Evolutionary conservation across 2,113 vertebrate genomes (phyloP).

Genomic region (Gila orcuttii): DNA sequence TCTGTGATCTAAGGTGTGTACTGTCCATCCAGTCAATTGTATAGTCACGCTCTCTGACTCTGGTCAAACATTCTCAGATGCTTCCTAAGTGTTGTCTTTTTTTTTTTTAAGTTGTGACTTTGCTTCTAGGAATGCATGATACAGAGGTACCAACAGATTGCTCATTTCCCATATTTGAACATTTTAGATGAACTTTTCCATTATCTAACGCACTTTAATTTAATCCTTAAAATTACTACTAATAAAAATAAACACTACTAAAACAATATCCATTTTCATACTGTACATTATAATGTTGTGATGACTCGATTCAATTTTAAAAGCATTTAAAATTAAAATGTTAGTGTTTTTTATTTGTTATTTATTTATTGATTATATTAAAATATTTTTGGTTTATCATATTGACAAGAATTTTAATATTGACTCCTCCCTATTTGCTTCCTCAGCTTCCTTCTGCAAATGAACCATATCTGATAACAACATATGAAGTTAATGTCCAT

Average conservation of each 20-base stretch:
- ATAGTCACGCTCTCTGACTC: conserved; percentile 9
- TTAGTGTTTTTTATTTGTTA: background rate
- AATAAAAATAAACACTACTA: background rate
- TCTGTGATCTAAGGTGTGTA: conserved; percentile 13
- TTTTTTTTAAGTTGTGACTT: background rate
- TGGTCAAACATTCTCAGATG: conserved; percentile 18
- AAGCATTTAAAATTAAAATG: background rate
- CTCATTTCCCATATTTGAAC: background rate
- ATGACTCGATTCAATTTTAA: background rate
- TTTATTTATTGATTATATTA: background rate
- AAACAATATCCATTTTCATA: background rate
- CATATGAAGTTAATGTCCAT: conserved; percentile 49
- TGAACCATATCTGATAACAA: conserved; percentile 60
- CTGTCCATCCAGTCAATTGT: conserved; percentile 17
- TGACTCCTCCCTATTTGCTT: background rate
- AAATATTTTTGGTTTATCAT: background rate
- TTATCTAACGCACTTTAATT: background rate
- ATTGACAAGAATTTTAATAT: background rate
- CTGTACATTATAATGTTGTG: background rate
- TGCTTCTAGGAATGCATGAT: background rate
- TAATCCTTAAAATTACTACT: background rate
- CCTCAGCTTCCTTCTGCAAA: conserved; percentile 36
- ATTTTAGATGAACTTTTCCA: background rate
- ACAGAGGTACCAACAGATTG: background rate
- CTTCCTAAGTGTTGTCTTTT: background rate